Evolutionary conservation across 2,888 invertebrate genomes (phyloP).

Genomic region (Drosophila pseudotakahashii): DNA sequence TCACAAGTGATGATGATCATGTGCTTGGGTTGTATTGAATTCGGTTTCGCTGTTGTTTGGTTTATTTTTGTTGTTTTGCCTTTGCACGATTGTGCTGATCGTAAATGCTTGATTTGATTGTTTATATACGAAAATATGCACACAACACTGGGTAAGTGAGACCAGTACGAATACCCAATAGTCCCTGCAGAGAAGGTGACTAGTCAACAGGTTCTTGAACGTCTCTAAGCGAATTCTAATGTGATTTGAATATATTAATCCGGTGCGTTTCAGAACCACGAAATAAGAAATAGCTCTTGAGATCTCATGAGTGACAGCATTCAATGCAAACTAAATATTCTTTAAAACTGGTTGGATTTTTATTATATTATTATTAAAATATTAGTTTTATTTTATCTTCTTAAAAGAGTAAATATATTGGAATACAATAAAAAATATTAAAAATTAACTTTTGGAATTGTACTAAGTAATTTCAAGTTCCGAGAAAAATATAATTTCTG

Average conservation of each 20-base stretch:
- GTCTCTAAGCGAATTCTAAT: conserved; percentile 4
- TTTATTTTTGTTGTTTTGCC: conserved; percentile 29
- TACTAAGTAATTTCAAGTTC: not conserved
- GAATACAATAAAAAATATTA: no score
- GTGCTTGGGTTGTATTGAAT: conserved; percentile 43
- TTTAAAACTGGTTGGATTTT: conserved; percentile 1
- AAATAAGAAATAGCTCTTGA: conserved; percentile 8
- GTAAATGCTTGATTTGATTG: conserved; percentile 74
- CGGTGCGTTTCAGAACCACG: not conserved
- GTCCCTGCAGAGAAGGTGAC: conserved; percentile 4
- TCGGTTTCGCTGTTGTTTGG: conserved; percentile 26
- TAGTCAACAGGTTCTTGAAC: conserved; percentile 23
- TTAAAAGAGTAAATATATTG: not conserved
- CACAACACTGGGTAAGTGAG: conserved; percentile 22
- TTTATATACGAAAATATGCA: conserved; percentile 65
- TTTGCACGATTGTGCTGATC: conserved; percentile 69
- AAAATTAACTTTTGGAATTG: not conserved
- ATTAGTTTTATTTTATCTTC: not conserved
- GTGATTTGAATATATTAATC: conserved; percentile 11
- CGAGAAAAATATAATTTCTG: no score
- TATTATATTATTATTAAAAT: not conserved
- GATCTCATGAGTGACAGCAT: not conserved
- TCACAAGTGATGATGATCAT: conserved; percentile 68
- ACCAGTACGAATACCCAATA: conserved; percentile 20
- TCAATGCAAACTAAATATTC: not conserved